Conservation (phyloP, 2,113 vertebrate species). For the Nothocercus nigrocapillus region DNA sequence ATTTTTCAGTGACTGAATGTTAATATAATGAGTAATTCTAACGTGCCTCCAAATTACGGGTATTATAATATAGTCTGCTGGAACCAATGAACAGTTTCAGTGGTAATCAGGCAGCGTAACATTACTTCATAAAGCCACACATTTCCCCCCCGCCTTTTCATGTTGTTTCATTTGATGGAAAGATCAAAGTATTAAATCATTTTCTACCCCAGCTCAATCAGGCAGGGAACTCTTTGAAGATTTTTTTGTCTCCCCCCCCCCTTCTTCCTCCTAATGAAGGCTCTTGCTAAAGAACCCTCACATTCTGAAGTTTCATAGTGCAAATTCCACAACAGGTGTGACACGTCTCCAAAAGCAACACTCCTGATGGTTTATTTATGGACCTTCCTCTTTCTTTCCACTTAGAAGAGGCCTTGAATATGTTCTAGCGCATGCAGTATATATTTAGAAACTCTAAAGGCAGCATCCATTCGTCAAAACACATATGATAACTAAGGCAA, state of each 20-base stretch:
- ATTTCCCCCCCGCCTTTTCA: not conserved
- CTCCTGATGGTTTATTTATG: conserved; percentile 56
- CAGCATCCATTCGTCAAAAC: conserved; percentile 67
- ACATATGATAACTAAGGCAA: conserved; percentile 47
- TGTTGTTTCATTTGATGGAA: conserved; percentile 62
- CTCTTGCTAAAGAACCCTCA: conserved; percentile 36
- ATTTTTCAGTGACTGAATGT: not conserved
- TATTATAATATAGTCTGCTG: not conserved
- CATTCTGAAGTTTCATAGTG: conserved; percentile 44
- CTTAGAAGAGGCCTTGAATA: conserved; percentile 46
- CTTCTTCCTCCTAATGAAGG: conserved; percentile 32
- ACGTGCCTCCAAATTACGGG: not conserved
- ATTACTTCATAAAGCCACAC: not conserved
- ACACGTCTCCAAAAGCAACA: not conserved
- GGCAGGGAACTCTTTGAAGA: conserved; percentile 70
- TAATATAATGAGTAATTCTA: not conserved
- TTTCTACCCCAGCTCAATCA: conserved; percentile 50
- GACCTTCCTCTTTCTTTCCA: conserved; percentile 12
- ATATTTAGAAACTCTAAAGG: conserved; percentile 57
- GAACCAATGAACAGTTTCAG: conserved; percentile 16
- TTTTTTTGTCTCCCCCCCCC: not conserved
- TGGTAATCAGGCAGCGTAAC: not conserved
- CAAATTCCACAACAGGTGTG: conserved; percentile 53
- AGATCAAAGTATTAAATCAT: conserved; percentile 68
- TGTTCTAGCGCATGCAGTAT: conserved; percentile 42